Base-by-base conservation (phyloP, 2,797 vertebrate genomes). In the Cygnus olor region DNA sequence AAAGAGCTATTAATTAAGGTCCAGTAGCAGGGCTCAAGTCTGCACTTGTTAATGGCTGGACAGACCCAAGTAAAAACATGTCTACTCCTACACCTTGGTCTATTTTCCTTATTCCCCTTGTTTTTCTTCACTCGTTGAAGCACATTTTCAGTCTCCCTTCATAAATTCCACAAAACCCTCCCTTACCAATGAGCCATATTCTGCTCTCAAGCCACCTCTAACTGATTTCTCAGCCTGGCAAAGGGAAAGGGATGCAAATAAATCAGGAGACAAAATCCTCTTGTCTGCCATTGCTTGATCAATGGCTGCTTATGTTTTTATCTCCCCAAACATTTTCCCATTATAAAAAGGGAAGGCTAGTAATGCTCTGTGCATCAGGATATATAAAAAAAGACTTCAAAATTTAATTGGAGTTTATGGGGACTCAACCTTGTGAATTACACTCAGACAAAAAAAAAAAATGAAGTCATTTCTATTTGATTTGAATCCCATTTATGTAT, bases 141-240 rank as follows among this genome's bases (percentile, higher is more conserved):
- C 12, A 51, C 30, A 25, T 73, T 77, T 88, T 64, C 78, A 10
- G 64, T 72, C 79, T 74, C 70, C 65, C 65, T 71, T 56, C 78
- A 79, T 44, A 84, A 94, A 93, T 79, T 88, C 80, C 85, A 79
- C 2, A 6, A 76, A 92, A 87, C 86, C 78, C 68, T 95, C 72
- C 87, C 76, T 64, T 60, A 76, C 56, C 85, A 73, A 45, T 30
- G 56, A 88, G 60, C 61, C 40, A 22, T n/a, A 71, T 58, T 77
- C 68, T 57, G 17, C 56, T 88, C 56, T 93, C 78, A 61, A 90
- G 80, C 47, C 56, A 84, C 32, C 42, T 79, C 28, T 85, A 80
- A 83, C 61, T 79, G 70, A 74, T 89, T 90, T 88, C 66, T 84
- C 63, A 84, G 73, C 15, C 69, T 88, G 45, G 24, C 79, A 85